These are phyloP conservation scores for Trypoxylon attenuatum DNA, from an alignment of 2,888 invertebrate genomes.

Conservation along the genomic window DNA sequence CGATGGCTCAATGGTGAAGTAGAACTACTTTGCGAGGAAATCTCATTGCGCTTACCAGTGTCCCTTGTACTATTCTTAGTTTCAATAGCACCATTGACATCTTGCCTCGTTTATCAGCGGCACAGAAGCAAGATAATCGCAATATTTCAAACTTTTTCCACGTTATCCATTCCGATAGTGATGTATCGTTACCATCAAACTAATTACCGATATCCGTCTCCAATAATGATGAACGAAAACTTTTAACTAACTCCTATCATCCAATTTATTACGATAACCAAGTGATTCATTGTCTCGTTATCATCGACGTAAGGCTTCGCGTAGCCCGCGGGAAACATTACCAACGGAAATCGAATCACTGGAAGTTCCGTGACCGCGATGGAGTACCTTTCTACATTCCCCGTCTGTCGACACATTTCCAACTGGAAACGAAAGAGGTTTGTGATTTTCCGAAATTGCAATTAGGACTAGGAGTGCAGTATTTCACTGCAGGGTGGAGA, in stretches of 20 bases:
- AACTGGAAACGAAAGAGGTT: too few relatives aligned
- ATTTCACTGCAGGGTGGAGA: neutral
- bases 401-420: too few relatives aligned
- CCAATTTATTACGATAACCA: too few relatives aligned
- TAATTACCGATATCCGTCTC: neutral
- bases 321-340: too few relatives aligned
- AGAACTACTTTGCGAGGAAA: neutral
- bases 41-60: neutral
- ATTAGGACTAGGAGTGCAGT: neutral
- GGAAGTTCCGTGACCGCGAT: too few relatives aligned
- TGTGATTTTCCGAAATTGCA: neutral
- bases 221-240: too few relatives aligned
- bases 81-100: neutral
- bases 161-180: neutral
- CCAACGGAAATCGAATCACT: too few relatives aligned
- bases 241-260: too few relatives aligned
- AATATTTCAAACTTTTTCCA: neutral
- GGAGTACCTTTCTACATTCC: too few relatives aligned
- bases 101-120: neutral
- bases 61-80: neutral
- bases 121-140: neutral
- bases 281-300: too few relatives aligned
- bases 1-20: neutral
- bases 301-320: too few relatives aligned
- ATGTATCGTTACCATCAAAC: neutral